Evolutionary conservation across 2,113 vertebrate genomes (phyloP).

Genomic region (Corythoichthys haematopterus): DNA sequence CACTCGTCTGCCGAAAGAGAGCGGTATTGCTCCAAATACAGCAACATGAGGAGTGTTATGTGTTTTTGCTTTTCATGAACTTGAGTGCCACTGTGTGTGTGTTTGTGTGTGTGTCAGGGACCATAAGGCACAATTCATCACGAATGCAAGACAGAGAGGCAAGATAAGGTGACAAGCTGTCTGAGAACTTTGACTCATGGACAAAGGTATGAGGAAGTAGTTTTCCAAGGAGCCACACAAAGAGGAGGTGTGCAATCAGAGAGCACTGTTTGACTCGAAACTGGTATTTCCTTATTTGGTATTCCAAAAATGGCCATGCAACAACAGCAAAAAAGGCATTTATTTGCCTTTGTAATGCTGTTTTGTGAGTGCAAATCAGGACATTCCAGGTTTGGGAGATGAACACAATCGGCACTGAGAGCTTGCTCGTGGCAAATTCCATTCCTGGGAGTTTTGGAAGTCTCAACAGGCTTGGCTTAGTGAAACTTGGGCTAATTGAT

Average conservation of each 20-base stretch:
- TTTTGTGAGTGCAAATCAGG: background rate
- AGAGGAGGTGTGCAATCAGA: slow-evolving; percentile 1
- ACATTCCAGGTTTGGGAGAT: slow-evolving; percentile 27
- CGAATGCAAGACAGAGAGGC: slow-evolving; percentile 19
- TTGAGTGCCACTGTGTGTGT: background rate
- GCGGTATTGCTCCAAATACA: slow-evolving; percentile 38
- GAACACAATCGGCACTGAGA: slow-evolving; percentile 50
- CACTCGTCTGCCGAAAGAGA: slow-evolving; percentile 40
- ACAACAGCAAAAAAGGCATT: slow-evolving; percentile 16
- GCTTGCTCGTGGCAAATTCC: slow-evolving; percentile 64
- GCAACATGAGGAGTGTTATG: no score
- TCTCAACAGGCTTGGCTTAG: slow-evolving; percentile 62
- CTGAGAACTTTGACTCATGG: slow-evolving; percentile 61
- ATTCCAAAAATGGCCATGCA: slow-evolving; percentile 33
- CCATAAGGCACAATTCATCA: slow-evolving; percentile 19
- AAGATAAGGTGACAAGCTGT: slow-evolving; percentile 46
- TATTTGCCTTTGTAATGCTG: slow-evolving; percentile 6
- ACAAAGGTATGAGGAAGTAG: slow-evolving; percentile 70
- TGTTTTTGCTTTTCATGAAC: background rate
- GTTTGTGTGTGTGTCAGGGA: background rate
- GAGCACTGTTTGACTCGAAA: slow-evolving; percentile 6
- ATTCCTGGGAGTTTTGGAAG: slow-evolving; percentile 43
- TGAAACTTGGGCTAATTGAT: slow-evolving; percentile 69
- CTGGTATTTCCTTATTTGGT: slow-evolving; percentile 30
- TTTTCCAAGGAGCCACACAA: slow-evolving; percentile 8